phyloP scores from a whole-genome alignment of 2,888 invertebrate species.

The Lasioglossum lativentre region DNA sequence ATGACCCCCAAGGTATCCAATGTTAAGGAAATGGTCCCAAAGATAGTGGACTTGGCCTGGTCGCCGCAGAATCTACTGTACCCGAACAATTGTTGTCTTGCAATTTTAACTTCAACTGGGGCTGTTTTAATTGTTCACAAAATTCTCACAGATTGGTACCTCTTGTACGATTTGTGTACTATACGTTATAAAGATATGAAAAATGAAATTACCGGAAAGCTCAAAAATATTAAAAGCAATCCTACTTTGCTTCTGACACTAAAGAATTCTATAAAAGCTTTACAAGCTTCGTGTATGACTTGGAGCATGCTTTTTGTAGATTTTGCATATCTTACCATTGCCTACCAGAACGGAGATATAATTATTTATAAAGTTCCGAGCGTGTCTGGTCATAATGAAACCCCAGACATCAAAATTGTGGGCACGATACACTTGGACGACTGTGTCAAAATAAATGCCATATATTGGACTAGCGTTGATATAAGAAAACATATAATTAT shows the following conservation, averaged over 20 bases:
- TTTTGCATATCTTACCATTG: conserved; percentile 77
- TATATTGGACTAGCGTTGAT: conserved; percentile 75
- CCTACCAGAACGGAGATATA: conserved; percentile 78
- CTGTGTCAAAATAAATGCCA: conserved; percentile 68
- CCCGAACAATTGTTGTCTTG: conserved; percentile 76
- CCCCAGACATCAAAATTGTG: conserved; percentile 57
- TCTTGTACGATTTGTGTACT: conserved; percentile 73
- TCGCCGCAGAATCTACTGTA: conserved; percentile 77
- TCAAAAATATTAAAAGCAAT: conserved; percentile 25
- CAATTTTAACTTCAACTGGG: conserved; percentile 78
- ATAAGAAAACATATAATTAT: conserved; percentile 69
- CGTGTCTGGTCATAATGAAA: conserved; percentile 55
- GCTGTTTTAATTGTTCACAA: conserved; percentile 75
- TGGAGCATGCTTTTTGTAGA: conserved; percentile 77
- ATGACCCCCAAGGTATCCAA: conserved; percentile 76
- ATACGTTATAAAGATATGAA: conserved; percentile 67
- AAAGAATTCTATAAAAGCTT: conserved; percentile 64
- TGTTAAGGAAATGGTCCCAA: conserved; percentile 63
- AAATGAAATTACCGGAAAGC: conserved; percentile 53
- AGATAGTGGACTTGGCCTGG: conserved; percentile 76
- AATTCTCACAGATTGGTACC: conserved; percentile 76
- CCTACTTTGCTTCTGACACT: conserved; percentile 21
- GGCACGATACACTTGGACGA: conserved; percentile 59
- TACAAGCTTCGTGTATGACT: conserved; percentile 74
- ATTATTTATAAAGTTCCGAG: conserved; percentile 75